phyloP scores from a whole-genome alignment of 2,797 vertebrate species.

The Gymnoscopelus microlampas region DNA sequence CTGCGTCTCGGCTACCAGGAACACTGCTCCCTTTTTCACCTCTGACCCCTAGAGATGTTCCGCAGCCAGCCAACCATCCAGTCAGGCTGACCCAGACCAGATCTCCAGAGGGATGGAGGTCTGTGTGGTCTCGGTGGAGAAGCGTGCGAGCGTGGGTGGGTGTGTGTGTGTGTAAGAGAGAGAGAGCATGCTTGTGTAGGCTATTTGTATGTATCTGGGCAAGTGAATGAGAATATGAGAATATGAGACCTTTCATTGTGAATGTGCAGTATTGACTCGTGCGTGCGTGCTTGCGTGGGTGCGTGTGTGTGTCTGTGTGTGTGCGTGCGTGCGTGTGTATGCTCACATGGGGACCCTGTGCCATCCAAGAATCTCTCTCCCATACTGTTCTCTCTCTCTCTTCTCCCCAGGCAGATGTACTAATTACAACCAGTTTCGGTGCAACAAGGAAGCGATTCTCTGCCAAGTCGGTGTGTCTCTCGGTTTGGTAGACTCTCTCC shows the following conservation, averaged over 20 bases:
- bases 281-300: conserved; percentile 28
- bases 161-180: conserved; percentile 8
- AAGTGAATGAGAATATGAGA: not conserved
- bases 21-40: conserved; percentile 47
- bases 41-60: conserved; percentile 42
- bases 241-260: not conserved
- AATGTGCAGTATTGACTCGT: not conserved
- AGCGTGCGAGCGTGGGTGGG: not conserved
- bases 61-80: conserved; percentile 16
- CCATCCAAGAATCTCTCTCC: conserved; percentile 32
- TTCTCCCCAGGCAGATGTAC: conserved; percentile 48
- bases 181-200: conserved; percentile 34
- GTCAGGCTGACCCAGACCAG: conserved; percentile 15
- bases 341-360: conserved; percentile 35
- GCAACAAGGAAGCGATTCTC: conserved; percentile 61
- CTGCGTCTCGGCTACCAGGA: conserved; percentile 56
- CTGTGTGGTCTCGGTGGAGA: conserved; percentile 58
- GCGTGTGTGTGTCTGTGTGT: not conserved
- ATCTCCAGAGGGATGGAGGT: conserved; percentile 41
- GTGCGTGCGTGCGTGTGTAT: conserved; percentile 10
- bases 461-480: conserved; percentile 62
- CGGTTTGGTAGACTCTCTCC: conserved; percentile 43
- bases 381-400: conserved; percentile 15
- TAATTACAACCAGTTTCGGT: conserved; percentile 67
- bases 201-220: not conserved